Percentiles rank a stretch among this genome's conserved stretches.
These are phyloP conservation scores for Ips typographus DNA, from an alignment of 1,140 invertebrate species.

Conservation along the genomic window DNA sequence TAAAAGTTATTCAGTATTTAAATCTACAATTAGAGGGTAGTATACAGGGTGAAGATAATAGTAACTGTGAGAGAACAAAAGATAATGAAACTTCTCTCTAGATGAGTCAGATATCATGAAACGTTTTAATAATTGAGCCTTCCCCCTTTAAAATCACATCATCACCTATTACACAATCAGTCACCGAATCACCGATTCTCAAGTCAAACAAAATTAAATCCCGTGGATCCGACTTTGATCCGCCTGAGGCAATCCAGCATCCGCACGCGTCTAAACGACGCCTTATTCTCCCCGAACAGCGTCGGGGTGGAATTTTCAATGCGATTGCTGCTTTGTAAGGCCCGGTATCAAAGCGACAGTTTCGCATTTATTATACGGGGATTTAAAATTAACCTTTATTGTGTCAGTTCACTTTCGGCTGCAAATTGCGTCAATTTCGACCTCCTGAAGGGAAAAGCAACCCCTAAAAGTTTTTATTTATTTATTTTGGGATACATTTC, in stretches of 20 bases:
- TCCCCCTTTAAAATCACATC: conserved; percentile 18
- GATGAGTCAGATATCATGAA: background rate
- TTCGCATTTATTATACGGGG: conserved; percentile 43
- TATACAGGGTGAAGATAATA: too few relatives aligned
- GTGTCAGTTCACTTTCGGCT: conserved; percentile 34
- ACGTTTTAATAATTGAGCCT: conserved; percentile 10
- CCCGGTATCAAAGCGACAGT: conserved; percentile 41
- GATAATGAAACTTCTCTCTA: too few relatives aligned
- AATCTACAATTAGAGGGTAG: too few relatives aligned
- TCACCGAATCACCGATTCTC: conserved; percentile 32
- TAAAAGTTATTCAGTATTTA: too few relatives aligned
- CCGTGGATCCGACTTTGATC: conserved; percentile 32
- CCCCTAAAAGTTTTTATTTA: too few relatives aligned
- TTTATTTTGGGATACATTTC: too few relatives aligned
- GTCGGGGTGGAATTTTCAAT: conserved; percentile 50
- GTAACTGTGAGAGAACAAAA: too few relatives aligned
- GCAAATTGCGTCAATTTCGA: conserved; percentile 15
- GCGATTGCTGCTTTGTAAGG: conserved; percentile 47
- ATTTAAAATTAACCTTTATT: conserved; percentile 50
- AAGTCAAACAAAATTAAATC: conserved; percentile 43
- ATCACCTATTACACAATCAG: conserved; percentile 27
- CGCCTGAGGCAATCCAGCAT: conserved; percentile 36
- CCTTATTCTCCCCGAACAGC: conserved; percentile 45
- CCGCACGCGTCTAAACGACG: conserved; percentile 43
- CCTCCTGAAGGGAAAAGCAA: background rate